phyloP scores from a whole-genome alignment of 2,888 invertebrate species.

The Cryptosula pallasiana region DNA sequence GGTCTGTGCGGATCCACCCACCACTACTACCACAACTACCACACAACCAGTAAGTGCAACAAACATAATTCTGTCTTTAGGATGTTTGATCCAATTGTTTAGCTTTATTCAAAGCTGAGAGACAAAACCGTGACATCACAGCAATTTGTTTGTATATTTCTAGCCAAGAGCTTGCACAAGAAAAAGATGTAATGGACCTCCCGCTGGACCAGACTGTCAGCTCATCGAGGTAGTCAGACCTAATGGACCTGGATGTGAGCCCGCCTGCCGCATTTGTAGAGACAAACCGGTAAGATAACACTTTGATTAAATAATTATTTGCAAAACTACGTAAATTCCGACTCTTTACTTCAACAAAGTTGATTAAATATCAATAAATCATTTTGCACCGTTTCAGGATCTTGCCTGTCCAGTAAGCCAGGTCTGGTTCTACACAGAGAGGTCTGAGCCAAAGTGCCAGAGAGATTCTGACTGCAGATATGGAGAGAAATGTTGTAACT shows the following conservation, averaged over 20 bases:
- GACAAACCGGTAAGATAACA: background rate
- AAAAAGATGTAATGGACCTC: background rate
- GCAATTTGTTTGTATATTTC: no score
- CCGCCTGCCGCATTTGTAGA: background rate
- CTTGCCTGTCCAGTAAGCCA: background rate
- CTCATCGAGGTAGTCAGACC: background rate
- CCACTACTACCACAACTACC: no score
- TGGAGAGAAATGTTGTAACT: background rate
- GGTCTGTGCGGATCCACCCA: no score
- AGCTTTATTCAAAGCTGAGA: no score
- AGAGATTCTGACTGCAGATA: background rate
- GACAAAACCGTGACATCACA: no score
- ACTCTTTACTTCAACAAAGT: no score
- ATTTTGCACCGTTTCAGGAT: background rate
- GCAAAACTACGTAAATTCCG: no score
- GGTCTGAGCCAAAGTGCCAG: background rate
- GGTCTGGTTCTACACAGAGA: background rate
- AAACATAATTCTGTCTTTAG: no score
- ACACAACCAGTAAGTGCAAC: no score
- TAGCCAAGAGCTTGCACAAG: background rate
- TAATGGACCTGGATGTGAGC: conserved; percentile 11
- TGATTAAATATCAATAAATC: no score
- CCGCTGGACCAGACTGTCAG: conserved; percentile 3
- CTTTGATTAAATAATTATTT: no score
- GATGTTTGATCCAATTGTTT: no score